Evolutionary conservation across 1,140 invertebrate genomes (phyloP).

Genomic region (Drosophila kikkawai): DNA sequence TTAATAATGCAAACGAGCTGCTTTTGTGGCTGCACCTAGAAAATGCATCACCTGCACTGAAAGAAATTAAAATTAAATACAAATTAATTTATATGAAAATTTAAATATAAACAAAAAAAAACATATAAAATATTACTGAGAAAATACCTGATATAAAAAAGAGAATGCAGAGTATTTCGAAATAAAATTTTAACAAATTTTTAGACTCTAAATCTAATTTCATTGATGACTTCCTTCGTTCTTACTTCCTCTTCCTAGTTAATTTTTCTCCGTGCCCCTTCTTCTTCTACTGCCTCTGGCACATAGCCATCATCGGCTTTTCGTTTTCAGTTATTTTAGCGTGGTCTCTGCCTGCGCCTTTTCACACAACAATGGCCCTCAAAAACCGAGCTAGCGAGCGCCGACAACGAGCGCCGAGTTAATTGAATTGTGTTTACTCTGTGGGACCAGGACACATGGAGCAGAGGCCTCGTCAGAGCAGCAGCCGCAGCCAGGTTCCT

Average conservation of each 20-base stretch:
- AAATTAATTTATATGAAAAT: background rate
- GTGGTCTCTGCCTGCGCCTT: conserved; percentile 47
- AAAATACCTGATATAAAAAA: background rate
- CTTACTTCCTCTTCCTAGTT: background rate
- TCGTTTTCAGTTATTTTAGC: conserved; percentile 78
- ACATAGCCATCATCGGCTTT: conserved; percentile 64
- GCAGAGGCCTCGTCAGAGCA: conserved; percentile 16
- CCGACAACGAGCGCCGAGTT: conserved; percentile 71
- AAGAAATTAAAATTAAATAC: background rate
- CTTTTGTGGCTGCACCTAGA: conserved; percentile 40
- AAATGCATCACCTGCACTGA: conserved; percentile 32
- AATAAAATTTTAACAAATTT: background rate
- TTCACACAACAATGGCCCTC: conserved; percentile 64
- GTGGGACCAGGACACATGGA: conserved; percentile 38
- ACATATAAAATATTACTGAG: too few relatives aligned
- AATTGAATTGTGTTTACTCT: conserved; percentile 83
- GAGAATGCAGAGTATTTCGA: background rate
- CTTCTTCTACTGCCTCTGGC: conserved; percentile 29
- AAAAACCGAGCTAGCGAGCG: conserved; percentile 31
- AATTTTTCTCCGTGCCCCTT: conserved; percentile 23
- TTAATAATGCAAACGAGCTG: conserved; percentile 70
- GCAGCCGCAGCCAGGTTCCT: conserved; percentile 5
- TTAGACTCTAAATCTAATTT: too few relatives aligned
- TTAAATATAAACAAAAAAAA: background rate
- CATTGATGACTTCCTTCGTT: background rate